Evolutionary conservation across 1,140 invertebrate genomes (phyloP).

Genomic region (Drosophila mojavensis): DNA sequence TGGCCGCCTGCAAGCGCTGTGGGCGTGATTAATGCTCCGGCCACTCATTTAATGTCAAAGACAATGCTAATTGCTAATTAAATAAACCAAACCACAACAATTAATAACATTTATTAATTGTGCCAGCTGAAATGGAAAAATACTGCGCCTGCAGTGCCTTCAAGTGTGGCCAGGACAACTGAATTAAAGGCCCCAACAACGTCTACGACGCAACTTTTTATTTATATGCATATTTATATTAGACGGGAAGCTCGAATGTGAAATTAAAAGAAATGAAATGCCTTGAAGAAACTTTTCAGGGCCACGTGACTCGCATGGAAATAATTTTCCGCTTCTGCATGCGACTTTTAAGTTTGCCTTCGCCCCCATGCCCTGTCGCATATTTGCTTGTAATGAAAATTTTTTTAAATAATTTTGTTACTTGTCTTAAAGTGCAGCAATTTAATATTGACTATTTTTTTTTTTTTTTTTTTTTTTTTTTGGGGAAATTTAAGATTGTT

Average conservation of each 20-base stretch:
- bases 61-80: conserved; percentile 69
- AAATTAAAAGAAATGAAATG: conserved; percentile 54
- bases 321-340: conserved; percentile 1
- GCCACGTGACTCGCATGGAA: conserved; percentile 47
- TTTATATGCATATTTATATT: not conserved
- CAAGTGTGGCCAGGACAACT: not conserved
- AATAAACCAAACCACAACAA: conserved; percentile 25
- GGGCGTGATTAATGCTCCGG: conserved; percentile 56
- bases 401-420: conserved; percentile 19
- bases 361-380: not conserved
- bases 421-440: not conserved
- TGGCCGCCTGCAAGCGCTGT: conserved; percentile 23
- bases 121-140: not conserved
- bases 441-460: not conserved
- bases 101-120: conserved; percentile 18
- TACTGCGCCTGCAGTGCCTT: not conserved
- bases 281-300: conserved; percentile 31
- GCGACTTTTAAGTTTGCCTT: conserved; percentile 35
- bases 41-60: conserved; percentile 40
- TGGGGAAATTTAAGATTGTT: not conserved
- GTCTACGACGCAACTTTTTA: not conserved
- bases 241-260: conserved; percentile 15
- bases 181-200: not conserved
- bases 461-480: not conserved
- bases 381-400: conserved; percentile 48